These are phyloP conservation scores for Synanthedon andrenaeformis DNA, from an alignment of 2,888 invertebrate genomes.

Conservation along the genomic window DNA sequence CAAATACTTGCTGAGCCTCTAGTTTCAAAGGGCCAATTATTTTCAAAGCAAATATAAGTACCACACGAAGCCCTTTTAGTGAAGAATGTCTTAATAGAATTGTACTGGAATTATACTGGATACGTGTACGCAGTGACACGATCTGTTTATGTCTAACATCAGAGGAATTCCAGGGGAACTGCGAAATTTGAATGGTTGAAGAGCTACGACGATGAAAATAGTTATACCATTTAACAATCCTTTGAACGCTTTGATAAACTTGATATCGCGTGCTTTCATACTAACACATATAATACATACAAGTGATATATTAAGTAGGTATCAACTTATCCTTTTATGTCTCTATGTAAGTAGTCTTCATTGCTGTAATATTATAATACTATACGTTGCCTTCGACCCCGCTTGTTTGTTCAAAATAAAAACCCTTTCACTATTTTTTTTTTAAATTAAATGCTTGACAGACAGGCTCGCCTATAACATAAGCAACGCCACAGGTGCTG, in stretches of 20 bases:
- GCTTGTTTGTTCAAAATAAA: no score
- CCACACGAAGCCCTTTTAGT: not conserved
- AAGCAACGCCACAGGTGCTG: no score
- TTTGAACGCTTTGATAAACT: conserved; percentile 16
- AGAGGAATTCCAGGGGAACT: conserved; percentile 32
- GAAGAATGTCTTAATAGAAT: conserved; percentile 28
- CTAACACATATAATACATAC: no score
- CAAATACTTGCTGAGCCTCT: not conserved
- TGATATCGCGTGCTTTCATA: not conserved
- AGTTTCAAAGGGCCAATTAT: not conserved
- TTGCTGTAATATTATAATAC: no score
- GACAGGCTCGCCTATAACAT: no score
- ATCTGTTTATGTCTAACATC: conserved; percentile 19
- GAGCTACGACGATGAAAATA: not conserved
- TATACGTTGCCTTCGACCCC: no score
- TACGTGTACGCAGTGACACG: conserved; percentile 17
- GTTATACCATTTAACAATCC: conserved; percentile 19
- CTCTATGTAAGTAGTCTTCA: no score
- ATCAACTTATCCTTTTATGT: no score
- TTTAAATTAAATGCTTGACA: no score
- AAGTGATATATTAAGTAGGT: no score
- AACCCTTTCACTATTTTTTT: no score
- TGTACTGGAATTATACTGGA: no score
- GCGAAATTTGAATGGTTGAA: conserved; percentile 26
- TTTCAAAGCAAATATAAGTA: not conserved